phyloP scores from a whole-genome alignment of 1,140 invertebrate genomes.

The Danaus plexippus region DNA sequence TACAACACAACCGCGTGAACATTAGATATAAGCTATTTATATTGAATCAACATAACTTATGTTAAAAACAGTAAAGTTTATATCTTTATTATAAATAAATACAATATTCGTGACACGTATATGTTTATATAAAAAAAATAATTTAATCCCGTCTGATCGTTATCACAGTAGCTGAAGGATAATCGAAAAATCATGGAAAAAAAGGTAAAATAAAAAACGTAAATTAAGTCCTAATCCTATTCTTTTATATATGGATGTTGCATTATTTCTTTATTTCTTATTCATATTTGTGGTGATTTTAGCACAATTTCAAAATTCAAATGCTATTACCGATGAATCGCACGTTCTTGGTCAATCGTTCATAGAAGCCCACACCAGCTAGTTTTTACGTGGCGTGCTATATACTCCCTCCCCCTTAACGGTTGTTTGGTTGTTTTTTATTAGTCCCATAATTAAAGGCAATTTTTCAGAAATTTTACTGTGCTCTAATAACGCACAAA shows the following conservation, averaged over 20 bases:
- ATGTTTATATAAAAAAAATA: no score
- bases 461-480: constrained; percentile 11
- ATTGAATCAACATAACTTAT: not conserved
- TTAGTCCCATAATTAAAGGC: constrained; percentile 23
- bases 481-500: not conserved
- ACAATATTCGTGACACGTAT: no score
- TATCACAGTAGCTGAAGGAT: no score
- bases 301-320: constrained; percentile 4
- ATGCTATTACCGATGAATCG: constrained; percentile 16
- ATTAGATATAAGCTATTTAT: not conserved
- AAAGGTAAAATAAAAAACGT: no score
- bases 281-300: not conserved
- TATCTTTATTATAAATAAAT: no score
- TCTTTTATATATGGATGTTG: no score
- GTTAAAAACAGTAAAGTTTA: no score
- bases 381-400: constrained; percentile 35
- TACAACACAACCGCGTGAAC: constrained; percentile 18
- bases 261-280: no score
- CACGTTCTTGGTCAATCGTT: constrained; percentile 29
- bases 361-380: constrained; percentile 26
- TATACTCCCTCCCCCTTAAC: constrained; percentile 22
- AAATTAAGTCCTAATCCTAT: no score
- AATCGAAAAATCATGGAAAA: no score
- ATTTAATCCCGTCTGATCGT: no score
- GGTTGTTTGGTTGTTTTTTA: constrained; percentile 27